Conservation (phyloP, 2,888 invertebrate genomes). For the Agrotis puta region DNA sequence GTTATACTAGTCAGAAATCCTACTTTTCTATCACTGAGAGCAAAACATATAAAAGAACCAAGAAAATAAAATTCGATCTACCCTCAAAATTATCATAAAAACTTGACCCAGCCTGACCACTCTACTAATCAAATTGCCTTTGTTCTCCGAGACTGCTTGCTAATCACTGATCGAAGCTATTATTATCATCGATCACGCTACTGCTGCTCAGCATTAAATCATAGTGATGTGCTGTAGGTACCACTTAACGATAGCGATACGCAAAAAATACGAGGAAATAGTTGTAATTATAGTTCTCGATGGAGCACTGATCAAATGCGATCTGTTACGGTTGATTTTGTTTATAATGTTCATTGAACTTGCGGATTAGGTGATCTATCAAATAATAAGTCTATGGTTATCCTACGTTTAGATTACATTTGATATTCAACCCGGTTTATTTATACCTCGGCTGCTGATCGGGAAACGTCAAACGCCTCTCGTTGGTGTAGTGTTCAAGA, state of each 20-base stretch:
- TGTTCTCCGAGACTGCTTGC: constrained; percentile 1
- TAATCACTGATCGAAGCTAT: constrained; percentile 14
- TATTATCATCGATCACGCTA: constrained; percentile 19
- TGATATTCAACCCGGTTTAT: background rate
- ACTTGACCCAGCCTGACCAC: background rate
- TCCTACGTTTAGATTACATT: background rate
- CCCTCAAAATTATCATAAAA: background rate
- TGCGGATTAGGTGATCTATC: background rate
- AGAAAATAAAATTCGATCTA: background rate
- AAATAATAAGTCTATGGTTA: background rate
- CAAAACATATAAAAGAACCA: background rate
- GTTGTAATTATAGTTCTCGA: constrained; percentile 33
- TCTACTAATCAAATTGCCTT: constrained; percentile 16
- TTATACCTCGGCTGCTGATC: background rate
- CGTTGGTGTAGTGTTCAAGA: background rate
- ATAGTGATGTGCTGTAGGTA: constrained; percentile 12
- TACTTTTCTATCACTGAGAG: background rate
- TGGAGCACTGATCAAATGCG: constrained; percentile 34
- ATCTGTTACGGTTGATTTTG: constrained; percentile 10
- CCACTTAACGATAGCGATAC: constrained; percentile 38
- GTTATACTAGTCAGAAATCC: background rate
- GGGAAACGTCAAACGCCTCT: background rate
- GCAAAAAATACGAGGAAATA: constrained; percentile 40
- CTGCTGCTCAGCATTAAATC: constrained; percentile 26
- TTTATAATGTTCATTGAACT: constrained; percentile 32